Base-by-base conservation (phyloP, 2,797 vertebrate species). In the Eleutherodactylus coqui region DNA sequence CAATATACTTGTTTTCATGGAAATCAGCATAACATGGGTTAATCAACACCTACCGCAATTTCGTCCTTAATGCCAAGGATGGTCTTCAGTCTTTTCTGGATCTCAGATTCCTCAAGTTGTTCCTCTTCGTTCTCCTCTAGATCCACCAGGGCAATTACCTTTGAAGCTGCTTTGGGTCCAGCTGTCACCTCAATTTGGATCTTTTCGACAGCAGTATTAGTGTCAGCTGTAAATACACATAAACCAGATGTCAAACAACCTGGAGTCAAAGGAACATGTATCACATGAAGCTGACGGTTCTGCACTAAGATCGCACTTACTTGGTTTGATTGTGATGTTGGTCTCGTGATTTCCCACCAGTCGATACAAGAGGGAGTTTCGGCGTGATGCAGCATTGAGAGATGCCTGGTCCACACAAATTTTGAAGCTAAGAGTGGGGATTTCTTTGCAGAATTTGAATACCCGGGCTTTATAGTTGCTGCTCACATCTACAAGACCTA, bases 181-280 rank as follows among this genome's bases (percentile, higher is more conserved):
- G 93, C 58, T 60, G 95, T 93, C 70, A 96, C 27, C 82, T 97
- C 95, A 75, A 96, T 16, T 83, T 94, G 90, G 58, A 96, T 90
- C 92, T 91, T 96, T 85, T 96, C 94, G 82, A 96, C 82, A 4
- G 69, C 76, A 86, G 88, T 88, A 75, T 89, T 94, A 90, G 93
- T 91, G 79, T 53, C 83, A 88, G 82, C 91, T 92, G 70, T 34
- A 91, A 88, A 2, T 55, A 84, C n/a, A 69, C 3, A 49, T 27
- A 80, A 14, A 1, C 0, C 1, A 92, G 88, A 91, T 83, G 85
- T 78, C 75, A 77, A 51, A 36, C 49, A 78, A 58, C 51, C 21
- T n/a, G 11, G 34, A 78, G 41, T 21, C 21, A 41, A 58, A 16
- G 19, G 14, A 36, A n/a, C 1, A 13, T 5, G 14, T 21, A 14